Conservation (phyloP, 1,140 invertebrate genomes). For the Araneus ventricosus region DNA sequence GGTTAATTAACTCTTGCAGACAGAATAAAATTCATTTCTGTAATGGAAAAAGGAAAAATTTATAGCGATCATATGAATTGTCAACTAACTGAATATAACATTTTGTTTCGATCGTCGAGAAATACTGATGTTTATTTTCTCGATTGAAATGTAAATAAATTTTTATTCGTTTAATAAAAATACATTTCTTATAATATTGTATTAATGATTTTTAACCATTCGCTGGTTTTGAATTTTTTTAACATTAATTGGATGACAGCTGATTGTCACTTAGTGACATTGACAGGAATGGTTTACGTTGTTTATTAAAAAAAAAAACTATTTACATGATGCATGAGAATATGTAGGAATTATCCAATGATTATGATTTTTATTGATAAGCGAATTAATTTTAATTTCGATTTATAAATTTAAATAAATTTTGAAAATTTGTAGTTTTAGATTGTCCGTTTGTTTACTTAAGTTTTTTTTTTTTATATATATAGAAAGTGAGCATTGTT, state of each 20-base stretch:
- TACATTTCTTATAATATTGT: neutral
- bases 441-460: too few species aligned
- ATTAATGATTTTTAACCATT: neutral
- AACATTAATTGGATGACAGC: neutral
- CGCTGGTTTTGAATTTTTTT: neutral
- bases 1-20: neutral
- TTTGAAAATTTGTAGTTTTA: too few species aligned
- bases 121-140: neutral
- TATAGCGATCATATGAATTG: neutral
- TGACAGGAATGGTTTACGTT: neutral
- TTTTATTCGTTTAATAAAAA: neutral
- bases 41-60: neutral
- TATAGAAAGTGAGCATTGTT: too few species aligned
- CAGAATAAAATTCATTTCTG: neutral
- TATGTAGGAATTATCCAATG: too few species aligned
- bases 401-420: too few species aligned
- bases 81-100: neutral
- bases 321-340: too few species aligned
- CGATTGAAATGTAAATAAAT: neutral
- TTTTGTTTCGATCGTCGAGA: neutral
- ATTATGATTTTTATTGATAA: too few species aligned
- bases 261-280: neutral
- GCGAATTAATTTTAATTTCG: too few species aligned
- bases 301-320: too few species aligned
- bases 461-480: too few species aligned